These are phyloP conservation scores for Malacoraja senta DNA, from an alignment of 2,797 vertebrate species.

Conservation along the genomic window DNA sequence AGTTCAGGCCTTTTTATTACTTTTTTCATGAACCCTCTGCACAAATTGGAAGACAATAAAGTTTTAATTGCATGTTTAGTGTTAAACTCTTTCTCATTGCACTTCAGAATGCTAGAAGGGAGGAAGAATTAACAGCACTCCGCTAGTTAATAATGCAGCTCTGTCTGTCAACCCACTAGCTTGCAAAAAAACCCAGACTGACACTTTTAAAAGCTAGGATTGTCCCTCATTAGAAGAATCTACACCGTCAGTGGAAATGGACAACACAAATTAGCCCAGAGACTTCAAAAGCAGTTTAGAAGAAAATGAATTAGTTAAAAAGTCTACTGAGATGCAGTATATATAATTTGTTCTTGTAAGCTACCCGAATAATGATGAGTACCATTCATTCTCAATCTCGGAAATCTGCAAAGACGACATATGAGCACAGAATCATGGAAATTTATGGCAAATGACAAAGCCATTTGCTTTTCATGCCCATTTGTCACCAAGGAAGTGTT, in stretches of 20 bases:
- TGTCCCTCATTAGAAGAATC: not conserved
- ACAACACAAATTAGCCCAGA: not conserved
- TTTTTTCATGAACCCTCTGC: not conserved
- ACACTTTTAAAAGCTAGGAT: not conserved
- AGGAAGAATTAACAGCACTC: not conserved
- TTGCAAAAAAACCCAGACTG: not conserved
- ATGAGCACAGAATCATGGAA: too few relatives aligned
- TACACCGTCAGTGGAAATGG: not conserved
- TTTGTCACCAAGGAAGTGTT: too few relatives aligned
- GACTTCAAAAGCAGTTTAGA: not conserved
- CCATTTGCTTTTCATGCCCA: too few relatives aligned
- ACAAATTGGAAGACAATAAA: not conserved
- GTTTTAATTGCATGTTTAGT: not conserved
- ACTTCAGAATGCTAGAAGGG: not conserved
- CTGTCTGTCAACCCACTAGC: not conserved
- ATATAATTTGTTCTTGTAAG: not conserved
- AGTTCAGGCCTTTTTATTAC: not conserved
- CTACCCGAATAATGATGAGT: not conserved
- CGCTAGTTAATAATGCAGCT: not conserved
- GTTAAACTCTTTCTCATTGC: not conserved
- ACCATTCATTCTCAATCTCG: not conserved
- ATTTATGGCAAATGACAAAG: too few relatives aligned
- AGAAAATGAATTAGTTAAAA: not conserved
- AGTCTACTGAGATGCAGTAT: not conserved
- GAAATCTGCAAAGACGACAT: not conserved